A percentile compares a stretch with the other conserved stretches of the same genome.
phyloP scores from a whole-genome alignment of 2,888 invertebrate species.

The Amblyteles armatorius region DNA sequence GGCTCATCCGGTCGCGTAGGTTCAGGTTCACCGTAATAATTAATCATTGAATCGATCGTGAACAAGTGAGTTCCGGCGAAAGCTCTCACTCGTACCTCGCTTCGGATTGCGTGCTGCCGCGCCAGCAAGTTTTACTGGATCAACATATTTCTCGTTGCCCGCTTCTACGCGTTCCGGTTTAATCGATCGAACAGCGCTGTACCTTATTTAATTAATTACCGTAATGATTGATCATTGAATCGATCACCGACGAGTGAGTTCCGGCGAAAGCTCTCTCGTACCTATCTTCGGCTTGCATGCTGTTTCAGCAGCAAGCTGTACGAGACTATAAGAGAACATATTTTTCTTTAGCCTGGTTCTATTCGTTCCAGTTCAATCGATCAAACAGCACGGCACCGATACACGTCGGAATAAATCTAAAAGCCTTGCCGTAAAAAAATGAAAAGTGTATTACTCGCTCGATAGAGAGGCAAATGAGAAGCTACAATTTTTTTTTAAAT shows the following conservation, averaged over 20 bases:
- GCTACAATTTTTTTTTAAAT: not conserved
- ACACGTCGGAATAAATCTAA: not conserved
- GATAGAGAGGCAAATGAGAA: not conserved
- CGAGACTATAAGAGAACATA: not conserved
- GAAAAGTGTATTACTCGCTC: not conserved
- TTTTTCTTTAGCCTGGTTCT: not conserved
- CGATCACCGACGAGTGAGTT: constrained; percentile 67
- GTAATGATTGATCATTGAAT: constrained; percentile 70
- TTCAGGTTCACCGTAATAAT: constrained; percentile 69
- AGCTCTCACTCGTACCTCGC: constrained; percentile 40
- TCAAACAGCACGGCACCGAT: not conserved
- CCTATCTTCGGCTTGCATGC: not conserved
- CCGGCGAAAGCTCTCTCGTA: constrained; percentile 64
- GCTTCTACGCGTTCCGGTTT: too few relatives aligned
- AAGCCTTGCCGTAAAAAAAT: not conserved
- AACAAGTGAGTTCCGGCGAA: constrained; percentile 70
- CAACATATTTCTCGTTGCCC: constrained; percentile 39
- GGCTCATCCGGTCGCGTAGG: constrained; percentile 71
- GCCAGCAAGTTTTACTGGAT: constrained; percentile 19
- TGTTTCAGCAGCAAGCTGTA: constrained; percentile 21
- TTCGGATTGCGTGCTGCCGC: constrained; percentile 1
- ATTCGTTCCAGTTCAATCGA: not conserved
- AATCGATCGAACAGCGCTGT: constrained; percentile 21
- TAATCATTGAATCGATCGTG: constrained; percentile 68
- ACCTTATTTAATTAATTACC: constrained; percentile 27